phyloP scores from a whole-genome alignment of 1,140 invertebrate species.

The Elymnias hypermnestra region DNA sequence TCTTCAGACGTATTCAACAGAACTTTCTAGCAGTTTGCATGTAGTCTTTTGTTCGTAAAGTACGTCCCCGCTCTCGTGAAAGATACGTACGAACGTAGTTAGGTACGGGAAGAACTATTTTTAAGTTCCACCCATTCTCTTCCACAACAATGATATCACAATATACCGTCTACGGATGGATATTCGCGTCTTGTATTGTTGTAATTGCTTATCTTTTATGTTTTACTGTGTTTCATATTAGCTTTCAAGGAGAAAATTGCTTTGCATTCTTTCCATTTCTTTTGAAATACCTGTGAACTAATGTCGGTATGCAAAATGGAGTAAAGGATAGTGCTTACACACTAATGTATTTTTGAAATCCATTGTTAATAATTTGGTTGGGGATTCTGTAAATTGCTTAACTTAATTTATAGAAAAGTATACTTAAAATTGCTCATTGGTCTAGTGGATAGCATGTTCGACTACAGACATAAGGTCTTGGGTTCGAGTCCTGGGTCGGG shows the following conservation, averaged over 20 bases:
- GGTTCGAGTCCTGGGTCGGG: too few species aligned
- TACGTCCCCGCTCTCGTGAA: constrained; percentile 14
- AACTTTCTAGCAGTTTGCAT: constrained; percentile 29
- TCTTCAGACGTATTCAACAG: constrained; percentile 26
- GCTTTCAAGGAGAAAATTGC: not conserved
- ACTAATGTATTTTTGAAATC: too few species aligned
- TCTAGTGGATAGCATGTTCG: too few species aligned
- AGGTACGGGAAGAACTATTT: constrained; percentile 26
- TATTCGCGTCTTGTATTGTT: not conserved
- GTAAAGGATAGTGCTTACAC: too few species aligned
- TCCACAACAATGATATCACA: constrained; percentile 26
- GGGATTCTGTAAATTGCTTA: too few species aligned
- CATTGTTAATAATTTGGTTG: too few species aligned
- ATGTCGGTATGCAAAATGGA: too few species aligned
- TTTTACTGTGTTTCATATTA: constrained; percentile 1
- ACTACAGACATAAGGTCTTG: too few species aligned
- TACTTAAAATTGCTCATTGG: too few species aligned
- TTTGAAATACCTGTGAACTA: too few species aligned
- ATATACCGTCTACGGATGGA: constrained; percentile 12
- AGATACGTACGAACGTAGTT: constrained; percentile 31
- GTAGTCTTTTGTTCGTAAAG: constrained; percentile 37
- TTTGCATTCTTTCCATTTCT: too few species aligned
- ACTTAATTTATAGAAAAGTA: too few species aligned
- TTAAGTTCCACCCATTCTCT: constrained; percentile 17
- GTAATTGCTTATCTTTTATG: constrained; percentile 2